These are phyloP conservation scores for Xylocampa areola DNA, from an alignment of 2,888 invertebrate species.

Conservation along the genomic window DNA sequence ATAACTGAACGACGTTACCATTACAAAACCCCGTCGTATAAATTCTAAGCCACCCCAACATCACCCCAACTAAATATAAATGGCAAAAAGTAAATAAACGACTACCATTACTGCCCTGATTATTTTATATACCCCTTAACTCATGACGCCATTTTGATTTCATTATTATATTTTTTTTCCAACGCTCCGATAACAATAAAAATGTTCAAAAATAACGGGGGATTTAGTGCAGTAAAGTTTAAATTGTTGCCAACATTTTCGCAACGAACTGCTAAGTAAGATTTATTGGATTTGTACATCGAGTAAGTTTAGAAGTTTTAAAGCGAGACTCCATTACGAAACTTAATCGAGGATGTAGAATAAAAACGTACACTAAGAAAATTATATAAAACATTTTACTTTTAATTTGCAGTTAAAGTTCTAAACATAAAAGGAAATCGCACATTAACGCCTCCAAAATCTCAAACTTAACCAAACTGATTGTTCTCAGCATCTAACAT, in stretches of 20 bases:
- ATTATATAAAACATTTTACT: not conserved
- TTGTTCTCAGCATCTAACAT: constrained; percentile 27
- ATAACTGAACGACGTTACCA: constrained; percentile 81
- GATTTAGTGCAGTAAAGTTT: constrained; percentile 46
- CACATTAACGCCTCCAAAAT: constrained; percentile 20
- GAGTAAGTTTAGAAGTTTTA: constrained; percentile 33
- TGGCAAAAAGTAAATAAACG: constrained; percentile 88
- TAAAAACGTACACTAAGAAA: not conserved
- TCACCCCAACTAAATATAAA: constrained; percentile 76
- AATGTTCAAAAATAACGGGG: constrained; percentile 56
- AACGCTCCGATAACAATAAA: constrained; percentile 62
- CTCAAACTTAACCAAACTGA: constrained; percentile 2
- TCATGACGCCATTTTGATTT: constrained; percentile 82
- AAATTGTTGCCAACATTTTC: constrained; percentile 47
- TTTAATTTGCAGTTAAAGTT: constrained; percentile 4
- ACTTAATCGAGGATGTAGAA: constrained; percentile 23
- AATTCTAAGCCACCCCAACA: constrained; percentile 74
- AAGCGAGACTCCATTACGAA: constrained; percentile 41
- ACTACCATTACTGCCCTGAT: constrained; percentile 86
- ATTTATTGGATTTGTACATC: constrained; percentile 45
- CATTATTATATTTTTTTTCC: constrained; percentile 62
- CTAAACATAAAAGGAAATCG: constrained; percentile 4
- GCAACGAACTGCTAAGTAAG: constrained; percentile 38
- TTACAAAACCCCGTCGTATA: constrained; percentile 79
- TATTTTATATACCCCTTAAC: constrained; percentile 80